Evolutionary conservation across 2,888 invertebrate genomes (phyloP), one percentile per base, ranked within the genome.

Genomic region (Chouioia cunea): DNA sequence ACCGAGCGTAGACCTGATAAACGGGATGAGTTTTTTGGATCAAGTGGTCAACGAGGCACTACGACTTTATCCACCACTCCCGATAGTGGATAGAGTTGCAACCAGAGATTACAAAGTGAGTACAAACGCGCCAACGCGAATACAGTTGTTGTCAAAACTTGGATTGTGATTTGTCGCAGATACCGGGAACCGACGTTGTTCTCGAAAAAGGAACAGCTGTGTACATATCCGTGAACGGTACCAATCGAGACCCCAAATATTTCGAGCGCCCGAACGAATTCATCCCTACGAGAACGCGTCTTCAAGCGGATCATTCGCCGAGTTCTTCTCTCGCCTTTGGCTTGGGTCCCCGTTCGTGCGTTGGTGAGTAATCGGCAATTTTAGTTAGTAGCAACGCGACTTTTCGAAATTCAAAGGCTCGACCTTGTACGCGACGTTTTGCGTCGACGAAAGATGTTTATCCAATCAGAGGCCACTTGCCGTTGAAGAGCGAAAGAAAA

Each of bases 61-160:
- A n/a, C 76, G 82, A 52, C 46, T 82, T 27, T 78, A 80, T 74
- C 82, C 82, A 15, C 80, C 82, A 46, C 63, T 81, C 22, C 80
- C 82, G 1, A 64, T 81, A 4, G 63, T 76, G 10, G 81, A 82
- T 54, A 76, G 82, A 72, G 72, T 79, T 52, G 72, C 79, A 15
- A 52, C 52, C 8, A 59, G 10, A n/a, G 76, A 81, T 74, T 82
- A 81, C 16, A 58, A 78, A 66, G 81, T 80, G 46, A 16, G 16
- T 50, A 15, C 20, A 59, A 22, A 57, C 36, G 14, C 2, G 3
- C 16, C n/a, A 23, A 52, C n/a, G n/a, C 16, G 6, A 20, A 12
- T 22, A 18, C 15, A 4, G 8, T 22, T 36, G 2, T 12, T 15
- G 44, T 59, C 18, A 18, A 8, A 22, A 47, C 14, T 16, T 44